Percentiles rank a stretch among this genome's conserved stretches.
phyloP scores from a whole-genome alignment of 2,888 invertebrate species.

The Pandemis corylana region DNA sequence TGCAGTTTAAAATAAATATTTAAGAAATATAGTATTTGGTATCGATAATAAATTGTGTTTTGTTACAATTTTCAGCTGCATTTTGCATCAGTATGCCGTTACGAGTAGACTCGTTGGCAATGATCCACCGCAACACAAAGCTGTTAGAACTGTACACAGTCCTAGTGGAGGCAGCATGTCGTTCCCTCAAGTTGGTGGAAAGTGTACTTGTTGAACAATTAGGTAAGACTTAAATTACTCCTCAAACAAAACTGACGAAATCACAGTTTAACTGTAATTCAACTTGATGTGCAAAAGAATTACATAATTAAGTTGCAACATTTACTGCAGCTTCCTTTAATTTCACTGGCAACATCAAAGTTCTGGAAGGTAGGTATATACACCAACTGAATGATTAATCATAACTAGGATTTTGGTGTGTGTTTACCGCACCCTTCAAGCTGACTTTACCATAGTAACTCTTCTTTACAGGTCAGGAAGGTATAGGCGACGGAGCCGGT shows the following conservation, averaged over 20 bases:
- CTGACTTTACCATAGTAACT: neutral
- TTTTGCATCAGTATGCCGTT: slow-evolving; percentile 86
- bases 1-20: too few species aligned
- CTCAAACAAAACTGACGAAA: neutral
- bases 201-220: slow-evolving; percentile 86
- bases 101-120: slow-evolving; percentile 89
- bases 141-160: slow-evolving; percentile 88
- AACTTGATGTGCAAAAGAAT: neutral
- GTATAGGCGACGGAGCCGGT: slow-evolving; percentile 78
- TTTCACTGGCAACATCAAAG: neutral
- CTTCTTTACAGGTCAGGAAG: slow-evolving; percentile 71
- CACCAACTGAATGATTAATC: too few species aligned
- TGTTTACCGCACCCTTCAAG: neutral
- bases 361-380: too few species aligned
- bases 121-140: slow-evolving; percentile 88
- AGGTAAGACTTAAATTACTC: slow-evolving; percentile 56
- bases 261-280: neutral
- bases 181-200: slow-evolving; percentile 88
- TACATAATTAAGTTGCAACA: too few species aligned
- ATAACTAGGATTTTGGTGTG: too few species aligned
- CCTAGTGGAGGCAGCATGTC: slow-evolving; percentile 90
- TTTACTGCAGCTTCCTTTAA: neutral
- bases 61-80: slow-evolving; percentile 63
- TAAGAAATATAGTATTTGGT: neutral
- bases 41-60: neutral